These are phyloP conservation scores for Chymomyza amoena DNA, from an alignment of 2,888 invertebrate genomes.

Conservation along the genomic window DNA sequence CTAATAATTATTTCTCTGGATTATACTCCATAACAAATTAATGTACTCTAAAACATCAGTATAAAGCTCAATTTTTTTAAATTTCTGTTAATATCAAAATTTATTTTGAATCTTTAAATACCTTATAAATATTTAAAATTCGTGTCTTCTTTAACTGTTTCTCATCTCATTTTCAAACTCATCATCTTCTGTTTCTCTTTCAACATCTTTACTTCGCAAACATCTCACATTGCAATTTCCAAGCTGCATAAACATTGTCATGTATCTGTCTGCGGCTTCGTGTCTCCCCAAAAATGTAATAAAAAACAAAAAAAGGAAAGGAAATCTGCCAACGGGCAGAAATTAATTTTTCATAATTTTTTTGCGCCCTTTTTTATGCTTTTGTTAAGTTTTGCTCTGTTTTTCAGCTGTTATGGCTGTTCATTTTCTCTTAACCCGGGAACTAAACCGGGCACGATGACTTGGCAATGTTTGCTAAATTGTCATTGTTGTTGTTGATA, in stretches of 20 bases:
- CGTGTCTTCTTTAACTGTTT: too few species aligned
- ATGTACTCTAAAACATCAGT: too few species aligned
- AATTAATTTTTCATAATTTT: slow-evolving; percentile 73
- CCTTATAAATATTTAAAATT: too few species aligned
- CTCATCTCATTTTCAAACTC: too few species aligned
- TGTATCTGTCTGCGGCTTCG: slow-evolving; percentile 48
- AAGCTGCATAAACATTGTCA: slow-evolving; percentile 59
- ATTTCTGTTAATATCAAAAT: too few species aligned
- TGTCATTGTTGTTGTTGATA: slow-evolving; percentile 9
- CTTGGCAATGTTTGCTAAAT: background rate
- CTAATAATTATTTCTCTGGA: too few species aligned
- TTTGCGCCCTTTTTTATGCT: slow-evolving; percentile 60
- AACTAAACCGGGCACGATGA: background rate
- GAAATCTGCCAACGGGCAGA: slow-evolving; percentile 64
- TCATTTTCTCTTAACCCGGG: background rate
- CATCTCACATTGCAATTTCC: slow-evolving; percentile 33
- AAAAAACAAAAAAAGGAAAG: slow-evolving; percentile 12
- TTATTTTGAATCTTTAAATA: too few species aligned
- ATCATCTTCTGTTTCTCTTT: slow-evolving; percentile 21
- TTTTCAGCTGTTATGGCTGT: background rate
- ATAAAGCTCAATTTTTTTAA: too few species aligned
- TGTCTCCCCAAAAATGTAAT: slow-evolving; percentile 23
- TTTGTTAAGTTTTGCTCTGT: background rate
- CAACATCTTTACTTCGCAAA: slow-evolving; percentile 2
- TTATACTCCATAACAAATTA: too few species aligned